Evolutionary conservation across 2,113 vertebrate species (phyloP).

Genomic region (Recurvirostra avosetta): DNA sequence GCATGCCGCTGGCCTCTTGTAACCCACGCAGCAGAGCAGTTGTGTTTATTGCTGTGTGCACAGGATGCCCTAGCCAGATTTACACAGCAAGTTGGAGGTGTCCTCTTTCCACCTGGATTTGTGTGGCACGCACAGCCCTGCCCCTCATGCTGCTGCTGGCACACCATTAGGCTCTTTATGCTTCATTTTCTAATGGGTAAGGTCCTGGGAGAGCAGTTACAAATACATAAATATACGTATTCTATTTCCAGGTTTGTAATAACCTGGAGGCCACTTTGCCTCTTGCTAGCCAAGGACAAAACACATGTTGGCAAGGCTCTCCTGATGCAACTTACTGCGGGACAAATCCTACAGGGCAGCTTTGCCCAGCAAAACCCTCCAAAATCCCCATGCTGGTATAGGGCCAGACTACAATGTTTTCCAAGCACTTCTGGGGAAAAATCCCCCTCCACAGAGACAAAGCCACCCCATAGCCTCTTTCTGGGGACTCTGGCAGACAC

Average conservation of each 20-base stretch:
- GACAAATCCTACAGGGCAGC: neutral
- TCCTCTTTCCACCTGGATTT: neutral
- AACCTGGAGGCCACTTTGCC: neutral
- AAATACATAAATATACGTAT: neutral
- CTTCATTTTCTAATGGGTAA: neutral
- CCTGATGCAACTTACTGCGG: neutral
- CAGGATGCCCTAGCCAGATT: neutral
- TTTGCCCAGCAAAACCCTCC: neutral
- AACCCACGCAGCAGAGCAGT: neutral
- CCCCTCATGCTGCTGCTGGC: neutral
- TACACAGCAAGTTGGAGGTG: neutral
- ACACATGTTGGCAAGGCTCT: neutral
- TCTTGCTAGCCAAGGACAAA: neutral
- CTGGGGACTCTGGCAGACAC: neutral
- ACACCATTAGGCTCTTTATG: neutral
- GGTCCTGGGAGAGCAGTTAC: neutral
- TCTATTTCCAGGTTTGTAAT: neutral
- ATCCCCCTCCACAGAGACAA: accelerated
- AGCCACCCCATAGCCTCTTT: neutral
- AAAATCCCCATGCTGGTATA: neutral
- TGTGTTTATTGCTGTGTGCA: too few species aligned
- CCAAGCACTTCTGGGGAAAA: neutral
- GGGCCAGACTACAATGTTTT: neutral
- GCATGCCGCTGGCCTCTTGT: neutral
- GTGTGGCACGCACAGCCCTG: neutral